phyloP scores from a whole-genome alignment of 2,113 vertebrate genomes.

The Coreoperca whiteheadi region DNA sequence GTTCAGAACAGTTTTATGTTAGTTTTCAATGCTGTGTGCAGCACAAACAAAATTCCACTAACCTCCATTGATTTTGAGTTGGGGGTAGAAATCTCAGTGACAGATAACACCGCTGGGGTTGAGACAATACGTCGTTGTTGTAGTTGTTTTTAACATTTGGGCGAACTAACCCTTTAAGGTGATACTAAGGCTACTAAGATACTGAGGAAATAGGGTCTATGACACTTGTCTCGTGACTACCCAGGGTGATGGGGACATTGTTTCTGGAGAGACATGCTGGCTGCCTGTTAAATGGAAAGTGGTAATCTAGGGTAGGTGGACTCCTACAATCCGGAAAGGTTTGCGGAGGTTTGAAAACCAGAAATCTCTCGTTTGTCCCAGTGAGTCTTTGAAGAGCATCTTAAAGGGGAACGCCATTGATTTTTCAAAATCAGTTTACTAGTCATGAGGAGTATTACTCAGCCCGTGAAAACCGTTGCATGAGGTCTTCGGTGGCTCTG shows the following conservation, averaged over 20 bases:
- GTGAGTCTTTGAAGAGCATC: background rate
- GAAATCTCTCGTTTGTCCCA: background rate
- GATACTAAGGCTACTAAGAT: too few species aligned
- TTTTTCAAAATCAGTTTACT: background rate
- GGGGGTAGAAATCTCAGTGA: background rate
- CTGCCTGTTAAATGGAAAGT: too few species aligned
- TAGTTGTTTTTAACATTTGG: background rate
- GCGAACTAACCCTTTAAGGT: background rate
- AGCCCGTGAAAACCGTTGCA: background rate
- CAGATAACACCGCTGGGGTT: background rate
- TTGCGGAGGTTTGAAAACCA: too few species aligned
- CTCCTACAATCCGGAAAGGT: too few species aligned
- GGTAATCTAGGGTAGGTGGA: too few species aligned
- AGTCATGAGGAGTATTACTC: background rate
- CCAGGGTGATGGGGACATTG: too few species aligned
- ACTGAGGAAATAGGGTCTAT: too few species aligned
- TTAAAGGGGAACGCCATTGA: background rate
- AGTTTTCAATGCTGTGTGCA: background rate
- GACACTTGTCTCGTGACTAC: too few species aligned
- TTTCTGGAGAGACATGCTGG: too few species aligned
- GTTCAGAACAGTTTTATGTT: slow-evolving; percentile 10
- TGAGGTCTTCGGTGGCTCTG: background rate
- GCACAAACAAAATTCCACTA: background rate
- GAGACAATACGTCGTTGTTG: background rate
- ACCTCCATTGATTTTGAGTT: slow-evolving; percentile 1